phyloP scores from a whole-genome alignment of 2,888 invertebrate species.

The Agrotis clavis region DNA sequence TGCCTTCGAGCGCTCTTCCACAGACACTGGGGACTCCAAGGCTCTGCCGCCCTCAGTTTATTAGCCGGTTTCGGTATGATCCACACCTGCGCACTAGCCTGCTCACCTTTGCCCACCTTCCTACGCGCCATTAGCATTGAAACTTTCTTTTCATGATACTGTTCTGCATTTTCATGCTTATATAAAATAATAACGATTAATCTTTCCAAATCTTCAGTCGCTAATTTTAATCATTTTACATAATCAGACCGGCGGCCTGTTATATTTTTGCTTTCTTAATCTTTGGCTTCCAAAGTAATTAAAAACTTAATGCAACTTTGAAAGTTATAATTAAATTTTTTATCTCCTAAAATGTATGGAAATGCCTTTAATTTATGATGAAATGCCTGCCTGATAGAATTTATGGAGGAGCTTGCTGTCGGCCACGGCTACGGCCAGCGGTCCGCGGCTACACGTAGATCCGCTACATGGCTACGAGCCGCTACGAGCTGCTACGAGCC shows the following conservation, averaged over 20 bases:
- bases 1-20: conserved; percentile 46
- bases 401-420: background rate
- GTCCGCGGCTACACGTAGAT: conserved; percentile 1
- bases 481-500: conserved; percentile 28
- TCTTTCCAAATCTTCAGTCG: background rate
- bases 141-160: conserved; percentile 8
- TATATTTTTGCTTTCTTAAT: background rate
- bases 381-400: background rate
- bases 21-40: conserved; percentile 47
- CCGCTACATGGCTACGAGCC: conserved; percentile 24
- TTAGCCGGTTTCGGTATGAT: conserved; percentile 66
- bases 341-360: conserved; percentile 7
- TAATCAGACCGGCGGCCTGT: background rate
- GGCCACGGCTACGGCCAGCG: background rate
- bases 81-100: conserved; percentile 75
- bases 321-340: conserved; percentile 11
- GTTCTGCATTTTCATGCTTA: conserved; percentile 6
- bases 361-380: conserved; percentile 20
- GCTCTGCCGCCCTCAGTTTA: conserved; percentile 56
- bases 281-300: conserved; percentile 26
- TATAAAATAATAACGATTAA: conserved; percentile 5
- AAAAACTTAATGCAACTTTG: conserved; percentile 14
- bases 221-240: conserved; percentile 29
- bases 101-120: conserved; percentile 44
- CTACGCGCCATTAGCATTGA: conserved; percentile 48